phyloP scores from a whole-genome alignment of 1,140 invertebrate species.

The Eueides isabella region DNA sequence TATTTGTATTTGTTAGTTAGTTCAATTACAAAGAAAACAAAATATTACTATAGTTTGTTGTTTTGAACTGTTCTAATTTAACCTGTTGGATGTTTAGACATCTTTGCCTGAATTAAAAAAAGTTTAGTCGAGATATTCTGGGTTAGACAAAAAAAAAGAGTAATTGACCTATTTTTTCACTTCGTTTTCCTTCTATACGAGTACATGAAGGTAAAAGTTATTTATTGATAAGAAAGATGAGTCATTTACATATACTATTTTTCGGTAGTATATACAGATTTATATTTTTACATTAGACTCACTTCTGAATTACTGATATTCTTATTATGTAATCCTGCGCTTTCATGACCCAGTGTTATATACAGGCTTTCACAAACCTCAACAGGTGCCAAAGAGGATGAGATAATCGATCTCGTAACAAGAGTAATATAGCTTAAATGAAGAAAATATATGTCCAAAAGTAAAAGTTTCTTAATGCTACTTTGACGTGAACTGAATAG shows the following conservation, averaged over 20 bases:
- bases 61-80: too few species aligned
- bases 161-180: neutral
- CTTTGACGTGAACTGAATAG: constrained; percentile 52
- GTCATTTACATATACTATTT: too few species aligned
- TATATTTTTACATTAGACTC: neutral
- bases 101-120: too few species aligned
- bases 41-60: too few species aligned
- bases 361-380: neutral
- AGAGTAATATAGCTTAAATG: constrained; percentile 31
- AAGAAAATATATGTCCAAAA: constrained; percentile 44
- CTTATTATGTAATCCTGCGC: neutral
- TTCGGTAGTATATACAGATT: too few species aligned
- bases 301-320: neutral
- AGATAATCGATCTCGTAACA: constrained; percentile 37
- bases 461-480: constrained; percentile 60
- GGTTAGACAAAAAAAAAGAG: too few species aligned
- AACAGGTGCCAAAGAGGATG: constrained; percentile 20
- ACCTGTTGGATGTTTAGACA: too few species aligned
- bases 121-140: too few species aligned
- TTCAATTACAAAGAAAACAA: too few species aligned
- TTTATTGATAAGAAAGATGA: neutral
- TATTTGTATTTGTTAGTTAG: too few species aligned
- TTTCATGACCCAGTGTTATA: neutral
- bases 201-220: too few species aligned
- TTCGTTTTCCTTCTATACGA: neutral